These are phyloP conservation scores for Pelecanoides urinatrix DNA, from an alignment of 2,113 vertebrate genomes.

Conservation along the genomic window DNA sequence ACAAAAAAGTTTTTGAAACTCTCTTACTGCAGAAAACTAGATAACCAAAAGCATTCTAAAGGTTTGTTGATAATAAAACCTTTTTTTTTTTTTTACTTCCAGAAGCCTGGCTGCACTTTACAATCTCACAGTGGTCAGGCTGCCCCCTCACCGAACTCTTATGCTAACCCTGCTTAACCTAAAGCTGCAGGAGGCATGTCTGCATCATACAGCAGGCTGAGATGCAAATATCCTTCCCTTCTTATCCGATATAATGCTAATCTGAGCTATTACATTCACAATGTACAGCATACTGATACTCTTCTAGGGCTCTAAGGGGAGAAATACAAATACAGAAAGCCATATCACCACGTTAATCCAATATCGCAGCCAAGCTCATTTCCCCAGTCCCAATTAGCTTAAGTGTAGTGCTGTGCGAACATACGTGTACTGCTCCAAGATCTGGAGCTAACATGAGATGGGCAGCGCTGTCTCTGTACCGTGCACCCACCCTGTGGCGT, in stretches of 20 bases:
- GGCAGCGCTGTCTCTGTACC: not conserved
- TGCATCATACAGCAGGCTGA: not conserved
- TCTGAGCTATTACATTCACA: not conserved
- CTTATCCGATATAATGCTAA: not conserved
- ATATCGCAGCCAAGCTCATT: not conserved
- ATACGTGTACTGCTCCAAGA: too few species aligned
- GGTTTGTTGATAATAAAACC: not conserved
- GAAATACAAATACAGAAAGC: not conserved
- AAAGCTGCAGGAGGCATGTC: not conserved
- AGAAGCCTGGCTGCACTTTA: not conserved
- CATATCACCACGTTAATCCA: accelerated
- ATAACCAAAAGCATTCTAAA: not conserved
- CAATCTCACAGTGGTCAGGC: not conserved
- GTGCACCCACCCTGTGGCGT: accelerated
- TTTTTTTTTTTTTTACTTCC: not conserved
- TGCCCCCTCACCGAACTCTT: not conserved
- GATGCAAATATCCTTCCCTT: not conserved
- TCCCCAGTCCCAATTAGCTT: not conserved
- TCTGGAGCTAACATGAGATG: not conserved
- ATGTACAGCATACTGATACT: not conserved
- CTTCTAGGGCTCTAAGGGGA: not conserved
- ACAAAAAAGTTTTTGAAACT: not conserved
- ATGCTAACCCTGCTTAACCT: not conserved
- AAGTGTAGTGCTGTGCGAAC: not conserved
- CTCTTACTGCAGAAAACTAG: not conserved